Conservation (phyloP, 2,113 vertebrate genomes). For the Murina feae region DNA sequence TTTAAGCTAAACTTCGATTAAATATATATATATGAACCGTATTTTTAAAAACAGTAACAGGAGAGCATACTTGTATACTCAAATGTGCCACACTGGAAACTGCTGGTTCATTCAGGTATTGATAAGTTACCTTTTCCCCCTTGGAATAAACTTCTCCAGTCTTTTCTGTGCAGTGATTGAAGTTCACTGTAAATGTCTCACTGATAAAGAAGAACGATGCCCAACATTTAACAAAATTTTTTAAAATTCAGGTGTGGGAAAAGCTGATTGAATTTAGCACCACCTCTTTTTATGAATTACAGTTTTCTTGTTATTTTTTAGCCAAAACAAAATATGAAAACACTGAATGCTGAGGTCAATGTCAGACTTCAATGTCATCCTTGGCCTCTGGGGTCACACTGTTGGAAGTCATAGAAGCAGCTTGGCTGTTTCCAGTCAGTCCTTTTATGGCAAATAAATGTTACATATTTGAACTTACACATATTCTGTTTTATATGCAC, state of each 20-base stretch:
- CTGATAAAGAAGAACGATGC: neutral
- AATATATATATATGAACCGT: neutral
- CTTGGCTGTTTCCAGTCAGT: neutral
- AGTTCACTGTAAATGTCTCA: neutral
- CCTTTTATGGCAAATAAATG: neutral
- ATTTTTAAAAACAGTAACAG: neutral
- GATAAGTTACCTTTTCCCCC: neutral
- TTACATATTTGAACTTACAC: neutral
- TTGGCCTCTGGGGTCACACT: neutral
- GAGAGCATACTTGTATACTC: neutral
- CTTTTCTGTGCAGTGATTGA: neutral
- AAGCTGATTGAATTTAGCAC: neutral
- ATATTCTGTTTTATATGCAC: neutral
- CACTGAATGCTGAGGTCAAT: neutral
- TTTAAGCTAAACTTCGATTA: conserved; percentile 38
- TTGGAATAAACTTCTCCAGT: neutral
- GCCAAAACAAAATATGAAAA: neutral
- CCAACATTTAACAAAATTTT: neutral
- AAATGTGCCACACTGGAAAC: neutral
- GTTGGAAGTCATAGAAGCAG: neutral
- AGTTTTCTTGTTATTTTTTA: neutral
- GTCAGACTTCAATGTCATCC: neutral
- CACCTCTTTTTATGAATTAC: neutral
- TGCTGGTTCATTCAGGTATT: neutral
- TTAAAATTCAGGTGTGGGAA: neutral